phyloP scores from a whole-genome alignment of 2,888 invertebrate species.

The Xestia ashworthii region DNA sequence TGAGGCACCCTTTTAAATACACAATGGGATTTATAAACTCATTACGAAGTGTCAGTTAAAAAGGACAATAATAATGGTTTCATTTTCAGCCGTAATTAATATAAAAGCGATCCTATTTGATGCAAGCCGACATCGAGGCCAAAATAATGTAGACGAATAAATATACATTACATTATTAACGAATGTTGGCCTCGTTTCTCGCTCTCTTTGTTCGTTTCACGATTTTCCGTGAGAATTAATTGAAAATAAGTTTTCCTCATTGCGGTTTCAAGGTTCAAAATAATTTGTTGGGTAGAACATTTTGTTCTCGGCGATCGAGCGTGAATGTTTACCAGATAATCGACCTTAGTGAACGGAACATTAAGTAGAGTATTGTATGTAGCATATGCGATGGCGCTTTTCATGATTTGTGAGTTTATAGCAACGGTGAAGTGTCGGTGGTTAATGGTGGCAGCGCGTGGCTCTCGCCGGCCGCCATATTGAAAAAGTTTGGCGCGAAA shows the following conservation, averaged over 20 bases:
- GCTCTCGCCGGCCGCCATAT: slow-evolving; percentile 88
- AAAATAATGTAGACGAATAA: slow-evolving; percentile 89
- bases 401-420: slow-evolving; percentile 91
- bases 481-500: slow-evolving; percentile 90
- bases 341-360: slow-evolving; percentile 70
- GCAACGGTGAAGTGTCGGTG: slow-evolving; percentile 90
- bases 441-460: slow-evolving; percentile 90
- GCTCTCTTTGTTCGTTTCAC: slow-evolving; percentile 90
- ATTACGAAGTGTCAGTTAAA: slow-evolving; percentile 65
- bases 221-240: slow-evolving; percentile 83
- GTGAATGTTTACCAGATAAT: slow-evolving; percentile 70
- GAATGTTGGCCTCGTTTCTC: slow-evolving; percentile 90
- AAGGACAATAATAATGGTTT: slow-evolving; percentile 70
- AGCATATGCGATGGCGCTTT: slow-evolving; percentile 80
- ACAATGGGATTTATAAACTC: slow-evolving; percentile 59
- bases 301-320: slow-evolving; percentile 82
- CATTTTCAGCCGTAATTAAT: slow-evolving; percentile 74
- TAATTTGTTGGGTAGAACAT: slow-evolving; percentile 82
- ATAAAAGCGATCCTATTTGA: slow-evolving; percentile 81
- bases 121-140: slow-evolving; percentile 81
- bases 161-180: slow-evolving; percentile 91
- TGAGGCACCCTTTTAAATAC: slow-evolving; percentile 17
- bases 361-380: slow-evolving; percentile 78
- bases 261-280: slow-evolving; percentile 86
- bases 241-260: slow-evolving; percentile 85